Base-by-base conservation (phyloP, 1,140 invertebrate species). In the Leptinotarsa undecemlineata region DNA sequence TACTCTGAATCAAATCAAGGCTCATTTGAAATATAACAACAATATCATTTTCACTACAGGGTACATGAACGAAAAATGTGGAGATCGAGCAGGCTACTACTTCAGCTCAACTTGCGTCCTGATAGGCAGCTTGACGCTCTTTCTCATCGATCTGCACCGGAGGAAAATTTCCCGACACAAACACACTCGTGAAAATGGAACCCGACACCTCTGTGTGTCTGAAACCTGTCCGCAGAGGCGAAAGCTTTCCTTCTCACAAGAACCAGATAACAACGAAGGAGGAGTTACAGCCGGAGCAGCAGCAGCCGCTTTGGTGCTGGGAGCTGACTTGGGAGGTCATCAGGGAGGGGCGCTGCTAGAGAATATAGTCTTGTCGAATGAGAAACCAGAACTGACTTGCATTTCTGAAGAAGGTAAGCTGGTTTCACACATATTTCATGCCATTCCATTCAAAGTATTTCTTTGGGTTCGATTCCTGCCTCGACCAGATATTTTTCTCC, bases 91-190 rank as follows among this genome's bases (percentile, higher is more conserved):
- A 11, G 93, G 93, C 6, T 95, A 94, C 84, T 94, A 94, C 85
- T 93, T 95, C 84, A 93, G 93, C 82, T 93, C 92, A 4, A 90
- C 90, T 2, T 93, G 92, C 81, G 91, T 92, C 14, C 85, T 94
- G 33, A 87, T 93, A 57, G 93, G 93, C 15, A 92, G 92, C 73
- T 86, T 94, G 70, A 90, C 91, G 1, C 87, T 95, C 57, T 94
- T 95, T 84, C 90, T 94, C 77, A 93, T 95, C 70, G 93, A 95
- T 81, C 86, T 95, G 26, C 92, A 95, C 81, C 88, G 90, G 72
- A 87, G 92, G 70, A 91, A 90, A 76, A 88, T 93, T 63, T 88
- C 90, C 3, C 82, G 86, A 33, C 90, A 92, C 75, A 93, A 92
- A 84, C 90, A 92, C 84, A 90, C 88, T 75, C 81, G 83, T 85